phyloP scores from a whole-genome alignment of 53 echinoderm and acorn worm species.

The Temnopleurus reevesii region DNA sequence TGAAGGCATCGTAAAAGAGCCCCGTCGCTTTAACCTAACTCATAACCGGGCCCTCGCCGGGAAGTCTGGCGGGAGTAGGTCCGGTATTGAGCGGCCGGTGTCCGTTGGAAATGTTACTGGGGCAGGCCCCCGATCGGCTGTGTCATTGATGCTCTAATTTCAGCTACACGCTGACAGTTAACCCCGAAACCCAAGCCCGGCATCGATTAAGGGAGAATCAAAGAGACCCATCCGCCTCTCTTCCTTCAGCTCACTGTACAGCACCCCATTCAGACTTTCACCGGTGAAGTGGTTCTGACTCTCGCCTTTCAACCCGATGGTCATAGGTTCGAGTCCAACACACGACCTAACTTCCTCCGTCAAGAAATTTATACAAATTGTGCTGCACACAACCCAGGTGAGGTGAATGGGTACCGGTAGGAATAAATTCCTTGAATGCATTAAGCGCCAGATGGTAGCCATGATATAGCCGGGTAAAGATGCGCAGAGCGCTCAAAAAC shows the following conservation, averaged over 20 bases:
- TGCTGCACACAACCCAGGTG: no score
- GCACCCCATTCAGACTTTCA: no score
- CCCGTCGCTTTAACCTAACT: not conserved
- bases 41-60: conserved; percentile 17
- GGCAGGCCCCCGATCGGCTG: conserved; percentile 8
- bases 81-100: conserved; percentile 37
- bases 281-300: no score
- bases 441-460: no score
- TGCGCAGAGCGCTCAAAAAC: no score
- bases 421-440: no score
- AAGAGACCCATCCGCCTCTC: conserved; percentile 25
- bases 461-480: no score
- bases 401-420: no score
- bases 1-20: not conserved
- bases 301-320: no score
- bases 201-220: conserved; percentile 49
- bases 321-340: no score
- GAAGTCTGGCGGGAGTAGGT: conserved; percentile 44
- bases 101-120: conserved; percentile 55
- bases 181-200: conserved; percentile 41
- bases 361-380: no score
- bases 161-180: conserved; percentile 58
- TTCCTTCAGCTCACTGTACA: not conserved
- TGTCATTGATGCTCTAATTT: conserved; percentile 44
- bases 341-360: no score